Evolutionary conservation across 64 coral and sea anemone genomes (phyloP), one percentile per base, ranked within the genome.

Genomic region (Pachyseris speciosa): DNA sequence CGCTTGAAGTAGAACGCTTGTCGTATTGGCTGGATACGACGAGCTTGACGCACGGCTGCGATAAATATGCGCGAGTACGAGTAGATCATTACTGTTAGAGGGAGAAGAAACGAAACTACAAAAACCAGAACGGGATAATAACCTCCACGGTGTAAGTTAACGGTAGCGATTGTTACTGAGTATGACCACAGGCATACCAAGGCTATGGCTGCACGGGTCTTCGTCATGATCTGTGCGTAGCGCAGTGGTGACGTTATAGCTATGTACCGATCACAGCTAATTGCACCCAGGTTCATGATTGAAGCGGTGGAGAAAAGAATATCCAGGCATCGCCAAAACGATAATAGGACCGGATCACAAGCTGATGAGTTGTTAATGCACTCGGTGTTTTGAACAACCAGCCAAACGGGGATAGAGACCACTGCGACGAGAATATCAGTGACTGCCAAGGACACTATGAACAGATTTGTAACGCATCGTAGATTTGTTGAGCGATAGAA

Each of bases 251-350:
- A 86, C 20, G 66, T 89, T 24, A 96, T 96, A 8, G 89, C 91
- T 20, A 93, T 80, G 30, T 79, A 86, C 57, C 91, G 75, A 83
- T 96, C 95, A 48, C 84, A 76, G 37, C 95, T 96, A 49, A 96
- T 96, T 38, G 92, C 92, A 61, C 95, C 90, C 13, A 96, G 63
- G 59, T 96, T 96, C 95, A 96, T 90, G 40, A 96, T 96, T 22
- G 91, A 93, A 19, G 95, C 95, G 3, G 86, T 94, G n/a, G 95
- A 96, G 74, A 96, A 96, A 13, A 96, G 49, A 12, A 96, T 91
- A 29, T 96, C 95, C 8, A 93, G 67, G 38, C 70, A 86, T 63
- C 84, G 89, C 95, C 95, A 93, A 19, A 90, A 58, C 26, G 65
- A 41, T 13, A 84, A 86, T 10, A 85, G n/a, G 27, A 80, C 70